A percentile compares a stretch with the other conserved stretches of the same genome.
These are phyloP conservation scores for Gastrophryne carolinensis DNA, from an alignment of 2,797 vertebrate genomes.

Conservation along the genomic window DNA sequence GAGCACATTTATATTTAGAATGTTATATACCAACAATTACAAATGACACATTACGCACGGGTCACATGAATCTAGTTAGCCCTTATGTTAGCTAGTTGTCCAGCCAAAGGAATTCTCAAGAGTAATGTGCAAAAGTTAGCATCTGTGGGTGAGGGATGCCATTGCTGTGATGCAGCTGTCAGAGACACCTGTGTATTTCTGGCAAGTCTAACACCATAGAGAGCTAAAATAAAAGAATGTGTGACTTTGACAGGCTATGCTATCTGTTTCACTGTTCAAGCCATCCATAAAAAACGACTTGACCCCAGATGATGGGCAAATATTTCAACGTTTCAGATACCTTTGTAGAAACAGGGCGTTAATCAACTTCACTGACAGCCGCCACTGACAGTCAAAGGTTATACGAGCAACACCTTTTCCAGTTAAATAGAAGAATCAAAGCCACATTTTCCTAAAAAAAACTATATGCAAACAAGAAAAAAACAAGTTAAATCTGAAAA, in stretches of 20 bases:
- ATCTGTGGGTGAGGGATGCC: constrained; percentile 32
- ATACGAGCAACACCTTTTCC: constrained; percentile 1
- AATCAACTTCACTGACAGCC: constrained; percentile 29
- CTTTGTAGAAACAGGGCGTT: constrained; percentile 29
- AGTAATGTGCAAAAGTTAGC: constrained; percentile 8
- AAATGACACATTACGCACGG: constrained; percentile 1
- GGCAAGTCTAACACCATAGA: too few species aligned
- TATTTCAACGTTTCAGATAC: constrained; percentile 18
- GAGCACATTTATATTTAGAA: neutral
- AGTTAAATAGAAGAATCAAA: too few species aligned
- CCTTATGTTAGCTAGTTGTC: constrained; percentile 25
- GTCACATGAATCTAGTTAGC: constrained; percentile 1
- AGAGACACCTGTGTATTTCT: constrained; percentile 26
- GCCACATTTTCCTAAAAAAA: too few species aligned
- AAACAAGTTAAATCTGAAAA: too few species aligned
- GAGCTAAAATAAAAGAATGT: constrained; percentile 39
- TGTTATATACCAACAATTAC: neutral
- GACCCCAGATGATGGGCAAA: constrained; percentile 35
- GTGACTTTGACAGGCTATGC: constrained; percentile 39
- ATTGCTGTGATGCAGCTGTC: constrained; percentile 20
- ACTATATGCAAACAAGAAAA: too few species aligned
- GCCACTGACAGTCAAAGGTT: constrained; percentile 7
- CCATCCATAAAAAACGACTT: constrained; percentile 39
- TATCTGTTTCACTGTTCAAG: constrained; percentile 32
- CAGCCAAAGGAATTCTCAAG: constrained; percentile 28